Evolutionary conservation across 2,113 vertebrate genomes (phyloP).

Genomic region (Stictonetta naevosa): DNA sequence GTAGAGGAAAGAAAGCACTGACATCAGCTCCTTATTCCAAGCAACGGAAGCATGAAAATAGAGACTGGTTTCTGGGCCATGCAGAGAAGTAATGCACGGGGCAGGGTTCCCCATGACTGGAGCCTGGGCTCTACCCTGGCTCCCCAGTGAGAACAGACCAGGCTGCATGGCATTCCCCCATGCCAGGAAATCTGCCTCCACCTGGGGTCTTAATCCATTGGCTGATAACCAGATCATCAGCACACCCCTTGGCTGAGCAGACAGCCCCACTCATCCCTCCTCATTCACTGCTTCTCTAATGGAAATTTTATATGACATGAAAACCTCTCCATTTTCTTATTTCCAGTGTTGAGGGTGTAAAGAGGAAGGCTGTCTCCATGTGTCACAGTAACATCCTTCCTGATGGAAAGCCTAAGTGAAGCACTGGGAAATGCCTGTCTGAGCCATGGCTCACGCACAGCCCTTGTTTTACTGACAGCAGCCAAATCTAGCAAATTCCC

Average conservation of each 20-base stretch:
- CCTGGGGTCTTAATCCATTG: background rate
- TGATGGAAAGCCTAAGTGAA: background rate
- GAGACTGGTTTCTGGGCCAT: background rate
- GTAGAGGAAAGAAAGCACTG: background rate
- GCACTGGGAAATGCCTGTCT: background rate
- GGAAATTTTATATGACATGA: background rate
- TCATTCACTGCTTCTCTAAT: background rate
- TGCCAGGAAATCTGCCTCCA: background rate
- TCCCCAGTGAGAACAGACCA: background rate
- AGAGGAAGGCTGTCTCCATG: background rate
- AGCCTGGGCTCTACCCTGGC: background rate
- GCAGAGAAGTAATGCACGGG: background rate
- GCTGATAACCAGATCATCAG: background rate
- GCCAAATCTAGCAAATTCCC: background rate
- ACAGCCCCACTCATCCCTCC: background rate
- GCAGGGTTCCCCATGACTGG: background rate
- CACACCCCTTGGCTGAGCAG: rapidly evolving
- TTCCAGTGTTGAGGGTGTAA: background rate
- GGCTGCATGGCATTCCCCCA: rapidly evolving
- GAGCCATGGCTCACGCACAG: background rate
- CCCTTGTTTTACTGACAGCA: background rate
- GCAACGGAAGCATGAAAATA: constrained; percentile 6
- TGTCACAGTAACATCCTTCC: background rate
- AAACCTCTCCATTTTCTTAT: background rate
- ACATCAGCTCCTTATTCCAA: background rate